phyloP scores from a whole-genome alignment of 2,888 invertebrate genomes.

The Lypha dubia region DNA sequence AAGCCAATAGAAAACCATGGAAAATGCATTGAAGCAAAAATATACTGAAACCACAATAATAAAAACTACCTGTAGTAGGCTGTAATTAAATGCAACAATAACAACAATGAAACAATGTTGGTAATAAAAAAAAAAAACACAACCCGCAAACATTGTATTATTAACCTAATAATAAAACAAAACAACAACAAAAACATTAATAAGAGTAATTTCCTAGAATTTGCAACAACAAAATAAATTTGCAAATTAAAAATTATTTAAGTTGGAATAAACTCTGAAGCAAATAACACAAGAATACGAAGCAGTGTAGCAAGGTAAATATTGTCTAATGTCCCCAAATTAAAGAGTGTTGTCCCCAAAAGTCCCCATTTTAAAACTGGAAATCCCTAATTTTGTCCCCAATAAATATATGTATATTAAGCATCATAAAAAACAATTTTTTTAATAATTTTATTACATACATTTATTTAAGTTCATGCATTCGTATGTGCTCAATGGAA shows the following conservation, averaged over 20 bases:
- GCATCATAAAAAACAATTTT: too few relatives aligned
- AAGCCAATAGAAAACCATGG: slow-evolving; percentile 2
- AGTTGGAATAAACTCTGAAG: too few relatives aligned
- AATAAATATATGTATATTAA: too few relatives aligned
- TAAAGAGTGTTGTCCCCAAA: too few relatives aligned
- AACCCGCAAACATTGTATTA: slow-evolving; percentile 21
- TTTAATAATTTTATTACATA: too few relatives aligned
- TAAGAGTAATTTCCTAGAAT: slow-evolving; percentile 22
- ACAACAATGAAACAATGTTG: slow-evolving; percentile 27
- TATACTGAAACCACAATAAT: slow-evolving; percentile 62
- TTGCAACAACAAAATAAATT: not conserved
- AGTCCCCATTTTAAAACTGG: too few relatives aligned
- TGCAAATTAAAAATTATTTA: not conserved
- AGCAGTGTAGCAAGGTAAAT: too few relatives aligned
- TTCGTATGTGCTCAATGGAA: too few relatives aligned
- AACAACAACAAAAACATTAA: not conserved
- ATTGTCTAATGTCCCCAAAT: too few relatives aligned
- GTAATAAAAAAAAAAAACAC: slow-evolving; percentile 7
- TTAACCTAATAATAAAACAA: slow-evolving; percentile 30
- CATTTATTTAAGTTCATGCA: too few relatives aligned
- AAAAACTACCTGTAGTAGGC: slow-evolving; percentile 45
- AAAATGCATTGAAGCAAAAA: slow-evolving; percentile 59
- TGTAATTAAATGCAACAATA: slow-evolving; percentile 49
- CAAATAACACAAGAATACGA: too few relatives aligned
- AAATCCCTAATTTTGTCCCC: too few relatives aligned